Base-by-base conservation (phyloP, 2,113 vertebrate species). In the Synchiropus splendidus region DNA sequence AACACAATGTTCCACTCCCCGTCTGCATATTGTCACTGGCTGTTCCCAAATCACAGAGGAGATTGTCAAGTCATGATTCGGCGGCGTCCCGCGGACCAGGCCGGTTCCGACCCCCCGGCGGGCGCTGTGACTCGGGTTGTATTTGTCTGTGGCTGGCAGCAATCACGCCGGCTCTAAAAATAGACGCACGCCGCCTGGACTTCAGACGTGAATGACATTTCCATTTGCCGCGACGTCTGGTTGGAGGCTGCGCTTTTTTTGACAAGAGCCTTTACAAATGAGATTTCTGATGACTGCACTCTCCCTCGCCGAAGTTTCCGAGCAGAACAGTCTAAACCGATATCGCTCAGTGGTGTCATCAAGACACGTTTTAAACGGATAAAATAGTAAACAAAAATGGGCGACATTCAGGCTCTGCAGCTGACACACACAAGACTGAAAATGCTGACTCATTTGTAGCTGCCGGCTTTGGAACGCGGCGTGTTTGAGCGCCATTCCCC, bases 81-180 rank as follows among this genome's bases (percentile, higher is more conserved):
- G 36, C 36, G 41, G 50, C 40, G 48, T 36, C 31, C 17, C 16
- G 46, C 47, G 42, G 42, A 35, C 42, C 36, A n/a, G n/a, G n/a
- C n/a, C n/a, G n/a, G n/a, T n/a, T n/a, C 21, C 21, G 21, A 27
- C 4, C 21, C 21, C 8, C 21, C 21, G 21, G 8, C n/a, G n/a
- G 8, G 4, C 21, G 4, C 21, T 27, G 21, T 5, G 21, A 27
- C 21, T 27, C 21, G 41, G 45, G 55, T 53, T 62, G 44, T 65
- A 37, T 76, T 62, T 65, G 57, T 65, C 60, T 71, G 53, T 44
- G 52, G 40, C 42, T 58, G 37, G 27, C 53, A 49, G 60, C 54
- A 58, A 63, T 67, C 61, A 50, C 50, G 48, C 41, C 3, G 39
- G 51, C 50, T 9, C 61, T 69, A 71, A 69, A 75, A 69, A 78